Evolutionary conservation across 2,888 invertebrate genomes (phyloP), one percentile per base, ranked within the genome.

Genomic region (Dioctria rufipes): DNA sequence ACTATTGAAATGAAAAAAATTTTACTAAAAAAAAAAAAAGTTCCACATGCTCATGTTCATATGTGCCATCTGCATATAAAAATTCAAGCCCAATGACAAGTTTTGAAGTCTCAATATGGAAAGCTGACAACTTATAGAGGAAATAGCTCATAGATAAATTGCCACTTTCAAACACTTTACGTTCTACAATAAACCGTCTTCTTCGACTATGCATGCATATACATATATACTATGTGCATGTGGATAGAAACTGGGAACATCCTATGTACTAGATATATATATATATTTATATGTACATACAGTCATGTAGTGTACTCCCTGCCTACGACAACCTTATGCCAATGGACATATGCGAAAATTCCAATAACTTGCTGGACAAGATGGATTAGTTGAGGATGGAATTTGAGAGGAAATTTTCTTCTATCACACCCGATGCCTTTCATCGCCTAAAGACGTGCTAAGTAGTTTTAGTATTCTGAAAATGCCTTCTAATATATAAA

Each of bases 51-150:
- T 46, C 25, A 25, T 25, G 25, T 40, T 25, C 25, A 25, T 25
- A 25, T 25, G 46, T 67, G 8, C n/a, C 67, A 37, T 67, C 46
- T 46, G 67, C 49, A 67, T 67, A 25, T 25, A 67, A 43, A 67
- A 67, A 69, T 69, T 37, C 49, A 25, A 69, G n/a, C 11, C 69
- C 25, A 43, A 51, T 51, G 39, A 39, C 69, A 51, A 9, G 9
- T 69, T 69, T 69, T 69, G 51, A 69, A 69, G 69, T 69, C 69
- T 69, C 46, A 46, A 67, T 69, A 69, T 69, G 37, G 69, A 37
- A 37, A 37, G 43, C 9, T 69, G 69, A 51, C 39, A 69, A 67
- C 49, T 46, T 67, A 46, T 6, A 42, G 4, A 13, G 9, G 9
- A 67, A 9, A 13, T 46, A 67, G 49, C 51, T 69, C 13, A 9